Evolutionary conservation across 2,888 invertebrate genomes (phyloP).

Genomic region (Meteorus colon): DNA sequence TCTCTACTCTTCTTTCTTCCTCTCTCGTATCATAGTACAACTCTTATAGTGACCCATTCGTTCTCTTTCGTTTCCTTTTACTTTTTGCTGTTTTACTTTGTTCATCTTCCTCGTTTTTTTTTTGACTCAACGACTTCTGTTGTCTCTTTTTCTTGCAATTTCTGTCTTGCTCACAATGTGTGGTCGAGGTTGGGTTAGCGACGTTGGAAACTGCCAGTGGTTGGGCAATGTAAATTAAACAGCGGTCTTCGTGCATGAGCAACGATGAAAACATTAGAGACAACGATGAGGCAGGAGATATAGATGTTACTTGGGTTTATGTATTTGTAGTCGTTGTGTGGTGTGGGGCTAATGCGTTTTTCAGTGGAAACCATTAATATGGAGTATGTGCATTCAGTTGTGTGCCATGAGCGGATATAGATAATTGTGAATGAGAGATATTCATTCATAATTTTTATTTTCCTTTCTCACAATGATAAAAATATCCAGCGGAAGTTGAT

Average conservation of each 20-base stretch:
- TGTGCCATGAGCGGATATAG: background rate
- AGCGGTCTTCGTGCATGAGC: conserved; percentile 50
- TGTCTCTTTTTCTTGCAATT: conserved; percentile 24
- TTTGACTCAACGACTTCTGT: background rate
- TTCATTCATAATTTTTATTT: background rate
- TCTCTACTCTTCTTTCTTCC: conserved; percentile 31
- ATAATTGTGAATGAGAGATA: background rate
- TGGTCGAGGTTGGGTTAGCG: conserved; percentile 46
- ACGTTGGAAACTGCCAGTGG: conserved; percentile 27
- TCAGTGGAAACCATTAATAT: background rate
- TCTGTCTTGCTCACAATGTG: conserved; percentile 21
- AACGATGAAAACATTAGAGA: conserved; percentile 60
- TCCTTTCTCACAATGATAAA: background rate
- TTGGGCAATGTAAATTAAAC: conserved; percentile 54
- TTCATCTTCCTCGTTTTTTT: background rate
- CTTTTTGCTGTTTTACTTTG: background rate
- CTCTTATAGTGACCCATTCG: background rate
- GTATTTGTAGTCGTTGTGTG: background rate
- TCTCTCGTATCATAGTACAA: conserved; percentile 6
- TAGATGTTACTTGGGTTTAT: conserved; percentile 30
- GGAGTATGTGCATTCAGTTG: background rate
- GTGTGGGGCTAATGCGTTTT: conserved; percentile 29
- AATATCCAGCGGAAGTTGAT: background rate
- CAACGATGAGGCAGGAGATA: conserved; percentile 43
- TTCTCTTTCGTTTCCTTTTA: conserved; percentile 8